These are phyloP conservation scores for Pachyuromys duprasi DNA, from an alignment of 2,797 vertebrate genomes.

Conservation along the genomic window DNA sequence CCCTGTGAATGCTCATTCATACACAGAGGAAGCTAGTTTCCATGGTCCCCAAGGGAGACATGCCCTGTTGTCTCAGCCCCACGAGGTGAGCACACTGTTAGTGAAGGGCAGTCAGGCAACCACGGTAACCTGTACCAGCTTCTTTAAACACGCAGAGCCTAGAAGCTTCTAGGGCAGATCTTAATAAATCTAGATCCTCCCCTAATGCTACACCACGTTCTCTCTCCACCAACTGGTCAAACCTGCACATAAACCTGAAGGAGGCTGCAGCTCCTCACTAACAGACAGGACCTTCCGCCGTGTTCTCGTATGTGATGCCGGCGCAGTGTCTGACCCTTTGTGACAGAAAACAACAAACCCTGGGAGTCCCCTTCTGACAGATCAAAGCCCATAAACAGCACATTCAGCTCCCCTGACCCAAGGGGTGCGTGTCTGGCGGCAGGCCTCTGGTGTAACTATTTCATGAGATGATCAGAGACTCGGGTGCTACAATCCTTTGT, in stretches of 20 bases:
- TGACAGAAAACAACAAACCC: background rate
- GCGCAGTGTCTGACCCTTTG: background rate
- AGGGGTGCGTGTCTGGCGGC: background rate
- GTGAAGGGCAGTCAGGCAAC: background rate
- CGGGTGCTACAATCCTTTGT: background rate
- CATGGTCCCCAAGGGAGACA: background rate
- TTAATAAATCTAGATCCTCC: background rate
- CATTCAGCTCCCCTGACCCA: background rate
- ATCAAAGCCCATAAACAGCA: background rate
- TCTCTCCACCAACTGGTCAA: background rate
- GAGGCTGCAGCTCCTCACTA: background rate
- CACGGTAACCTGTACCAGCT: background rate
- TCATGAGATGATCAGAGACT: background rate
- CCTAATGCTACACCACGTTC: background rate
- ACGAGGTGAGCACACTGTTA: accelerated
- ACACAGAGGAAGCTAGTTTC: background rate
- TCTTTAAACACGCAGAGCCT: background rate
- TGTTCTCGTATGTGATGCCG: background rate
- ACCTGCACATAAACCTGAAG: background rate
- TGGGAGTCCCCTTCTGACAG: background rate
- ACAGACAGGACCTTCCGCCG: background rate
- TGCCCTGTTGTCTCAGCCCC: background rate
- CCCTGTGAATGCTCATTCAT: background rate
- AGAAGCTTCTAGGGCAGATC: background rate
- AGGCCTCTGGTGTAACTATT: background rate